Evolutionary conservation across 2,797 vertebrate species (phyloP).

Genomic region (Acanthurus lineatus): DNA sequence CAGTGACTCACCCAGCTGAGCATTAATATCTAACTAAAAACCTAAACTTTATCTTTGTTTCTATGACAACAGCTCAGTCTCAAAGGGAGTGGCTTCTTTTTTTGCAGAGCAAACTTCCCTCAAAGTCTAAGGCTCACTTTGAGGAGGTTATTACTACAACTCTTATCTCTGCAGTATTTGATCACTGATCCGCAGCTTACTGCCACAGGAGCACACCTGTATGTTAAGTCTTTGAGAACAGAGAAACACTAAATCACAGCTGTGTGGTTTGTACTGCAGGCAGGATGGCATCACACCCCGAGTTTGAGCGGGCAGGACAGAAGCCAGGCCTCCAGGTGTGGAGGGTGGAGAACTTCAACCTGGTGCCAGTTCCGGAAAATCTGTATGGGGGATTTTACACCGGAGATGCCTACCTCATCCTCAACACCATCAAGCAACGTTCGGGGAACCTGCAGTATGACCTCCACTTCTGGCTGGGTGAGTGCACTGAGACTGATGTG

Average conservation of each 20-base stretch:
- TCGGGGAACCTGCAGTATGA: conserved; percentile 94
- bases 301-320: conserved; percentile 93
- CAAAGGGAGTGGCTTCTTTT: conserved; percentile 49
- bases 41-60: conserved; percentile 67
- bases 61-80: conserved; percentile 56
- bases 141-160: background rate
- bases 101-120: conserved; percentile 14
- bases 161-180: conserved; percentile 12
- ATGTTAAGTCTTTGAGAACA: background rate
- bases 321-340: conserved; percentile 95
- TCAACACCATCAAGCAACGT: conserved; percentile 95
- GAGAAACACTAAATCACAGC: conserved; percentile 17
- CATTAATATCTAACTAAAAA: conserved; percentile 67
- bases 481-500: conserved; percentile 28
- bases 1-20: conserved; percentile 66
- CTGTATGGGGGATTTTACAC: conserved; percentile 95
- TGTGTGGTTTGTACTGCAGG: conserved; percentile 50
- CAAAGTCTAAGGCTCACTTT: conserved; percentile 4
- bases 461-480: conserved; percentile 98
- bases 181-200: background rate
- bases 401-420: conserved; percentile 94
- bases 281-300: conserved; percentile 92
- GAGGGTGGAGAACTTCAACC: conserved; percentile 96
- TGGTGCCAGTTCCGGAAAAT: conserved; percentile 94
- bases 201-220: background rate